Evolutionary conservation across 2,113 vertebrate genomes (phyloP).

Genomic region (Gallinago media): DNA sequence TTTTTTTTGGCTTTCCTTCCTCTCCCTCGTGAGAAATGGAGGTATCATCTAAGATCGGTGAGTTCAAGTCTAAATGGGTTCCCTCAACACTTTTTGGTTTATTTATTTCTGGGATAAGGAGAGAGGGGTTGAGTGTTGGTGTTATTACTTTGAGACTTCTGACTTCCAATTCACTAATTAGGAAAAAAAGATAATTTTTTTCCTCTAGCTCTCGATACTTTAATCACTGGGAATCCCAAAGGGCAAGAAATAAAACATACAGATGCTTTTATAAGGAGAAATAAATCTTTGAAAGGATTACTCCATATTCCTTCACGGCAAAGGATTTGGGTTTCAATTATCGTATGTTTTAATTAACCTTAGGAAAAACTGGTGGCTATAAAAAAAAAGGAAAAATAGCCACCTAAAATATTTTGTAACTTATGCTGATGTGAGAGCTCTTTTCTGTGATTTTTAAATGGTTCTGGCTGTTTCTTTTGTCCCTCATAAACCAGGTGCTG

Average conservation of each 20-base stretch:
- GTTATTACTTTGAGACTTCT: not conserved
- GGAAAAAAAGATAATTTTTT: not conserved
- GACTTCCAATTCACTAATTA: not conserved
- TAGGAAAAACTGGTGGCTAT: not conserved
- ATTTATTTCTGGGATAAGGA: too few relatives aligned
- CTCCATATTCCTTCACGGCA: not conserved
- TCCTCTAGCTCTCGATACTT: not conserved
- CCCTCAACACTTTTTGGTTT: not conserved
- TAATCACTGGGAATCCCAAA: not conserved
- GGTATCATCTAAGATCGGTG: rapidly evolving
- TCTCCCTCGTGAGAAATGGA: rapidly evolving
- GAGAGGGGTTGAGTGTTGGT: too few relatives aligned
- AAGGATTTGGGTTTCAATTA: not conserved
- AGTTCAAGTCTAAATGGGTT: not conserved
- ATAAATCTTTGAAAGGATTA: not conserved
- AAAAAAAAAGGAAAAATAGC: not conserved
- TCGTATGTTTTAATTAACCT: not conserved
- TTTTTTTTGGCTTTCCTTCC: not conserved
- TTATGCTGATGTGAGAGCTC: too few relatives aligned
- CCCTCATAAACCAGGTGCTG: not conserved
- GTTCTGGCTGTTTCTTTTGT: not conserved
- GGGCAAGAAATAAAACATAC: not conserved
- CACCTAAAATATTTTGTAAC: not conserved
- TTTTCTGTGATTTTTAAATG: not conserved
- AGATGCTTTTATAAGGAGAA: not conserved